A percentile compares a stretch with the other conserved stretches of the same genome.
These are phyloP conservation scores for Cyphomyrmex costatus DNA, from an alignment of 1,140 invertebrate genomes.

Conservation along the genomic window DNA sequence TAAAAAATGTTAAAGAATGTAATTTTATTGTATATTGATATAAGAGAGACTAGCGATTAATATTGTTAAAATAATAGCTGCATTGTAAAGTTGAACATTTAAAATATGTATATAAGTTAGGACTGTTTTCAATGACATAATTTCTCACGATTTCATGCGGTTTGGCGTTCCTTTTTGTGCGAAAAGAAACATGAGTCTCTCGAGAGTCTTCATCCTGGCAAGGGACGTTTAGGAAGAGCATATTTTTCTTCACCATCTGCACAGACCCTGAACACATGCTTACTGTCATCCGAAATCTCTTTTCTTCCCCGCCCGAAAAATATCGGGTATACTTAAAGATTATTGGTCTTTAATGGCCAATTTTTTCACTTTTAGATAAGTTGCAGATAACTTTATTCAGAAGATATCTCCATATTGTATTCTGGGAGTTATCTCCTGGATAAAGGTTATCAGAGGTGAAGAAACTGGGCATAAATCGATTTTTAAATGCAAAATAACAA, in stretches of 20 bases:
- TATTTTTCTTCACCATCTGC: slow-evolving; percentile 71
- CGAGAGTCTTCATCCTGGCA: slow-evolving; percentile 73
- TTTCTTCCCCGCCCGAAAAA: neutral
- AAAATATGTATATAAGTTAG: neutral
- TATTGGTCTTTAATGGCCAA: no score
- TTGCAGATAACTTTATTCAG: no score
- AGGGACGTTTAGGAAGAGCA: slow-evolving; percentile 70
- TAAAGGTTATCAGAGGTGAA: no score
- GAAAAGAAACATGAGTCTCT: slow-evolving; percentile 80
- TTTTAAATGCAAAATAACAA: neutral
- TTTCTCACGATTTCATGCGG: slow-evolving; percentile 81
- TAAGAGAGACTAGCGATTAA: neutral
- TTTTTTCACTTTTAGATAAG: no score
- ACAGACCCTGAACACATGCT: slow-evolving; percentile 34
- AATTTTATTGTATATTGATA: neutral
- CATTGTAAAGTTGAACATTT: neutral
- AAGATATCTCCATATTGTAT: no score
- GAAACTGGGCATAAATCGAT: no score
- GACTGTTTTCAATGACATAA: slow-evolving; percentile 29
- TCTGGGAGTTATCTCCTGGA: no score
- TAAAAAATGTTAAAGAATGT: neutral
- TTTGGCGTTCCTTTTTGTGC: slow-evolving; percentile 81
- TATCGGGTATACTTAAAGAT: neutral
- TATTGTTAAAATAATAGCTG: neutral
- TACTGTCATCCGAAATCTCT: slow-evolving; percentile 24